These are phyloP conservation scores for Quadroppia sp. DNA, from an alignment of 2,888 invertebrate species.

Conservation along the genomic window DNA sequence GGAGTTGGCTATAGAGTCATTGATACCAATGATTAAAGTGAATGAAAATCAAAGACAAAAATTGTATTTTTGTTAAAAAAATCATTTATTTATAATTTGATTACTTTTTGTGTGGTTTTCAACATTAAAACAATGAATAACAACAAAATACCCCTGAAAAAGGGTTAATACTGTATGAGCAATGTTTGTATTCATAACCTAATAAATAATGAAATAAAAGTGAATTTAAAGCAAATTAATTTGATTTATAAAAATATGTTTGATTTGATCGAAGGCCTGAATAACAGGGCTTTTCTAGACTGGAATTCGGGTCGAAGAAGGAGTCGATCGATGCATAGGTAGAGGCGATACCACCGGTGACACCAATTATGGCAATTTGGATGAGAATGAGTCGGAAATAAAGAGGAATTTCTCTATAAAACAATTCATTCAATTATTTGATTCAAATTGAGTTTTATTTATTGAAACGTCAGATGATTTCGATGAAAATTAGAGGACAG, in stretches of 20 bases:
- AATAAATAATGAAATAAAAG: too few species aligned
- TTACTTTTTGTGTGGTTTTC: too few species aligned
- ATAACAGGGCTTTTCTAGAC: constrained; percentile 7
- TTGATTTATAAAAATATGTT: constrained; percentile 6
- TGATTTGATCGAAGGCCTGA: background rate
- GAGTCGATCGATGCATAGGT: constrained; percentile 32
- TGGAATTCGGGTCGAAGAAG: background rate
- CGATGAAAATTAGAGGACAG: too few species aligned
- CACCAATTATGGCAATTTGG: constrained; percentile 22
- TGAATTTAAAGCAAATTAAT: background rate
- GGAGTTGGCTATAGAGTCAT: background rate
- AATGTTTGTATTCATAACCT: too few species aligned
- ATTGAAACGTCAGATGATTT: too few species aligned
- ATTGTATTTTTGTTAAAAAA: background rate
- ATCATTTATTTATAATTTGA: too few species aligned
- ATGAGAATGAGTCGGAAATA: background rate
- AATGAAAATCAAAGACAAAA: background rate
- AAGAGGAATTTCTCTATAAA: constrained; percentile 5
- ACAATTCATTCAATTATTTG: background rate
- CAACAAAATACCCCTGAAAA: too few species aligned
- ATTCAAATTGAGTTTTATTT: background rate
- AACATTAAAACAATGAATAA: too few species aligned
- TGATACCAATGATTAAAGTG: background rate
- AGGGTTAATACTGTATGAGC: too few species aligned
- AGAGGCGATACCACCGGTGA: constrained; percentile 35